Base-by-base conservation (phyloP, 2,888 invertebrate species). In the Perizoma flavofasciatum region DNA sequence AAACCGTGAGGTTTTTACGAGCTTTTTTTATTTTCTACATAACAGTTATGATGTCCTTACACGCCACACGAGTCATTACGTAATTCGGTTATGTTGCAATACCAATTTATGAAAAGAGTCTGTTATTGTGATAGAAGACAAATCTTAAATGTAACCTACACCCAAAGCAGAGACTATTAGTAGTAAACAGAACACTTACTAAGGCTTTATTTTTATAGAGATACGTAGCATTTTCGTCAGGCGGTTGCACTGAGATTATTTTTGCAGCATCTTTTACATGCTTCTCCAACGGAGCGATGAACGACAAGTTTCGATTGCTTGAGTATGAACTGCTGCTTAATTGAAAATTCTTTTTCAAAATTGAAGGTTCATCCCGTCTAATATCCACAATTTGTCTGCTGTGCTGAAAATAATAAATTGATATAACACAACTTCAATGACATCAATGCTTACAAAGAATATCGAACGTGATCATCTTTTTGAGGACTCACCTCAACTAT, bases 261-360 rank as follows among this genome's bases (percentile, higher is more conserved):
- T 69, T 57, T 33, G 72, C 46, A 4, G 64, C 59, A 39, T 68
- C 54, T 50, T 73, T 77, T 1, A 69, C 49, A 39, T 71, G 63
- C 4, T 61, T 40, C 57, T 71, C 62, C 10, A 54, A 5, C 9
- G 53, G 33, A 40, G 49, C 3, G 4, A 35, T n/a, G 37, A 46
- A 6, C 0, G 11, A 4, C 33, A 41, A 2, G 46, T n/a, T 54
- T 34, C 7, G 40, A 33, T 37, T 35, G 4, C 5, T 7, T 39
- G 3, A 0, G 7, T 33, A 22, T 4, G 35, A 9, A 8, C 45
- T 40, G 9, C 55, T 34, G 7, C 61, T 59, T 10, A 71, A 47
- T 53, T 45, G 66, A 9, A 68, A 59, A 55, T 71, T 76, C 60
- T 75, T 78, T 55, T 66, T 72, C 39, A 68, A 61, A 54, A 72